Percentiles rank a stretch among this genome's conserved stretches.
Evolutionary conservation across 2,113 vertebrate species (phyloP).

Genomic region (Andinoacara biseriatus): DNA sequence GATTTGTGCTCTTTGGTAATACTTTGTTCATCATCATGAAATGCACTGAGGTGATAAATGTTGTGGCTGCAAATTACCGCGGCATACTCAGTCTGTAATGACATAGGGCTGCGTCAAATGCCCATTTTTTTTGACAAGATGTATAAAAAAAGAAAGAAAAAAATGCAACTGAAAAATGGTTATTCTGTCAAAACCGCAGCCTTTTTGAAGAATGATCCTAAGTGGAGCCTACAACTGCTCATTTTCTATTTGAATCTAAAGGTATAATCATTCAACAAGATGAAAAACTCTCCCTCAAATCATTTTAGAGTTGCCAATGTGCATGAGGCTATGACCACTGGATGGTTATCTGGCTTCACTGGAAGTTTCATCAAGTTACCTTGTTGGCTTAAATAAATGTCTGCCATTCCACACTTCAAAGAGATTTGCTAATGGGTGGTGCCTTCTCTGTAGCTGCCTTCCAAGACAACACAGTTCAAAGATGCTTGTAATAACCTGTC

Average conservation of each 20-base stretch:
- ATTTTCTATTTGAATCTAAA: constrained; percentile 19
- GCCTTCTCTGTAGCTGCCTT: constrained; percentile 26
- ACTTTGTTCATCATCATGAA: neutral
- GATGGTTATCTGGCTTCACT: constrained; percentile 27
- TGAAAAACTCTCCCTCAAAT: constrained; percentile 9
- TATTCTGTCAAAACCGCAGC: neutral
- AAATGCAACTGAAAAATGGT: neutral
- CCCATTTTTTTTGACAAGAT: neutral
- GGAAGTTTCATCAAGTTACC: constrained; percentile 31
- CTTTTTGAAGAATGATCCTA: neutral
- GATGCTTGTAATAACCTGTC: constrained; percentile 48
- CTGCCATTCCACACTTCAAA: constrained; percentile 20
- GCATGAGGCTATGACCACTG: neutral
- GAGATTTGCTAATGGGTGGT: constrained; percentile 26
- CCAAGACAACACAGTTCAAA: constrained; percentile 46
- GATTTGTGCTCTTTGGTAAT: neutral
- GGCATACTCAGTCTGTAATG: neutral
- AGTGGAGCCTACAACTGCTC: neutral
- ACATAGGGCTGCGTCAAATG: neutral
- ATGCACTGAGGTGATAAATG: neutral
- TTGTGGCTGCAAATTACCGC: neutral
- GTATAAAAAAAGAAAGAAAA: neutral
- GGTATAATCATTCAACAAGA: constrained; percentile 24
- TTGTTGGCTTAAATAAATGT: constrained; percentile 43
- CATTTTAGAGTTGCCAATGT: neutral